These are phyloP conservation scores for Danaus melanippus DNA, from an alignment of 1,140 invertebrate genomes.

Conservation along the genomic window DNA sequence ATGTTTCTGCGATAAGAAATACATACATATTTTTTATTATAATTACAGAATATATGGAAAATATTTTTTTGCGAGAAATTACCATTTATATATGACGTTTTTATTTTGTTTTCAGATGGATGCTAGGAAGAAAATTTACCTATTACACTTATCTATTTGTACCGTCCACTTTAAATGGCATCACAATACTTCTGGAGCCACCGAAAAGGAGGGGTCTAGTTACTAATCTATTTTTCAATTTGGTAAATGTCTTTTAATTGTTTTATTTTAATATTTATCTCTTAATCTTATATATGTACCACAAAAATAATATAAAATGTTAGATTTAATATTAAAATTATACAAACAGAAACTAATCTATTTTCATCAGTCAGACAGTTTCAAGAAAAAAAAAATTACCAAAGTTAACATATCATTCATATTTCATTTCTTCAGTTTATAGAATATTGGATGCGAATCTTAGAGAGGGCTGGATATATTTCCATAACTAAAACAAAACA, in stretches of 20 bases:
- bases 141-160: constrained; percentile 47
- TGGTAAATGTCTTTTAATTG: constrained; percentile 38
- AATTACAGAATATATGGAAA: too few species aligned
- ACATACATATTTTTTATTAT: too few species aligned
- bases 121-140: constrained; percentile 44
- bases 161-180: constrained; percentile 48
- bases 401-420: background rate
- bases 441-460: constrained; percentile 53
- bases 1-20: too few species aligned
- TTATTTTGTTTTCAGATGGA: constrained; percentile 38
- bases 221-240: constrained; percentile 63
- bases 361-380: too few species aligned
- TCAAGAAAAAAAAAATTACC: too few species aligned
- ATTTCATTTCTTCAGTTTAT: constrained; percentile 42
- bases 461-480: constrained; percentile 45
- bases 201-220: constrained; percentile 56
- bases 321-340: too few species aligned
- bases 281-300: too few species aligned
- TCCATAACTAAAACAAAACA: constrained; percentile 48
- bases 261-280: too few species aligned
- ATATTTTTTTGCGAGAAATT: too few species aligned
- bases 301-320: too few species aligned
- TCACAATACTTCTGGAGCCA: constrained; percentile 56
- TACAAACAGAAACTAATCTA: too few species aligned
- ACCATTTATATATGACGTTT: too few species aligned